A percentile compares a stretch with the other conserved stretches of the same genome.
phyloP scores from a whole-genome alignment of 2,113 vertebrate genomes.

The Danio rerio region GRCz12tu NC_133178.1:36693501-36694000 shows the following conservation, averaged over 20 bases:
- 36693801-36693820: constrained; percentile 43
- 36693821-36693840: background rate
- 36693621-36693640: background rate
- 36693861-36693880: constrained; percentile 1
- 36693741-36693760: constrained; percentile 19
- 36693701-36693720: background rate
- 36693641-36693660: background rate
- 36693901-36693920: constrained; percentile 15
- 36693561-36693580: constrained; percentile 9
- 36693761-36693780: constrained; percentile 13
- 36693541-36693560: constrained; percentile 13
- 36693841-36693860: constrained; percentile 21
- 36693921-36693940: background rate
- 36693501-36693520: constrained; percentile 33
- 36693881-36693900: background rate
- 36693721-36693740: constrained; percentile 26
- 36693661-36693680: background rate
- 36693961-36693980: constrained; percentile 11
- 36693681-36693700: background rate
- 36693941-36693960: constrained; percentile 11
- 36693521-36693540: constrained; percentile 20
- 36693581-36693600: background rate
- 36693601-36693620: constrained; percentile 9
- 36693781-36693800: constrained; percentile 27
- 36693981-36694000: constrained; percentile 22